phyloP scores from a whole-genome alignment of 2,113 vertebrate species.

The Caloenas nicobarica region DNA sequence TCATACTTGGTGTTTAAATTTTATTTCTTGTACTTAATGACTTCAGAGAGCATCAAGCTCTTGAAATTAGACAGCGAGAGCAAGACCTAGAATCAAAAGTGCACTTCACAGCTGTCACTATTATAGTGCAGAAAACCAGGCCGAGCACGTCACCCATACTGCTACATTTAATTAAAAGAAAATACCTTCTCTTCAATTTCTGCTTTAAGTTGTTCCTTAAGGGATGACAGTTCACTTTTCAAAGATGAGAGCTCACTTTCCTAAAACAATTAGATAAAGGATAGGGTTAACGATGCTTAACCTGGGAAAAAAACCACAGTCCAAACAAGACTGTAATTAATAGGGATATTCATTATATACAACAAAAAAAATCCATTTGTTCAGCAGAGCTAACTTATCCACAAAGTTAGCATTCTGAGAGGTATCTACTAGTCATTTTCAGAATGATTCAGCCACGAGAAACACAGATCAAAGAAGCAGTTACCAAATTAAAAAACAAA shows the following conservation, averaged over 20 bases:
- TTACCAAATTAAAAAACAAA: background rate
- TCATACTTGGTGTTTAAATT: background rate
- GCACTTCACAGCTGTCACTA: background rate
- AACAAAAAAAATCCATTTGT: background rate
- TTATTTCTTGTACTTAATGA: background rate
- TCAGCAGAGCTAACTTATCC: background rate
- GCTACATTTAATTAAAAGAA: background rate
- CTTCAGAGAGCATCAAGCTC: background rate
- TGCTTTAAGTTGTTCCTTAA: slow-evolving; percentile 80
- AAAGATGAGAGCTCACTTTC: slow-evolving; percentile 78
- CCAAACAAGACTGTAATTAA: background rate
- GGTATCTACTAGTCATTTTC: background rate
- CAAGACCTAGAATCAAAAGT: background rate
- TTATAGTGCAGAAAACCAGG: background rate
- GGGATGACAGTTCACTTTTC: slow-evolving; percentile 75
- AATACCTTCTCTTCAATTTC: slow-evolving; percentile 81
- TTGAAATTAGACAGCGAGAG: background rate
- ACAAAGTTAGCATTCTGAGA: background rate
- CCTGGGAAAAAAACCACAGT: background rate
- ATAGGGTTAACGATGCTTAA: background rate
- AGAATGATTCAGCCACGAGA: background rate
- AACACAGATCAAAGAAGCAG: background rate
- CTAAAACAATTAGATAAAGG: slow-evolving; percentile 68
- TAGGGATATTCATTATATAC: background rate
- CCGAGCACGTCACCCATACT: background rate